These are phyloP conservation scores for Semicossyphus pulcher DNA, from an alignment of 2,113 vertebrate species.

Conservation along the genomic window DNA sequence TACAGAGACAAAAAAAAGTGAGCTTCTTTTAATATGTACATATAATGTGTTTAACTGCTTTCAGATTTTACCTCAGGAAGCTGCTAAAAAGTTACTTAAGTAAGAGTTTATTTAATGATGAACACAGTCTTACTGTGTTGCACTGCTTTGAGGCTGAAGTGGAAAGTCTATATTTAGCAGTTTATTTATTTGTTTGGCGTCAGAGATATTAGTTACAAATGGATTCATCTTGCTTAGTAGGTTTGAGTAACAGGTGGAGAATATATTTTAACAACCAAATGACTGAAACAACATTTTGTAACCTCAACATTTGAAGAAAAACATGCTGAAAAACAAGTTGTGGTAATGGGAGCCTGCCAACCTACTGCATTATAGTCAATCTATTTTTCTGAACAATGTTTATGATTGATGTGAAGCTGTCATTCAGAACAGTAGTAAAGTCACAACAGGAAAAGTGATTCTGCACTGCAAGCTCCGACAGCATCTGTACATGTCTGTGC, in stretches of 20 bases:
- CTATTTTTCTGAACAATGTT: slow-evolving; percentile 1
- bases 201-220: slow-evolving; percentile 23
- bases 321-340: too few relatives aligned
- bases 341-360: too few relatives aligned
- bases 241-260: too few relatives aligned
- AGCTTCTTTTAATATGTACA: not conserved
- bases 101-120: too few relatives aligned
- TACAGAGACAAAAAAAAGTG: slow-evolving; percentile 30
- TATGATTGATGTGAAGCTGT: not conserved
- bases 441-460: slow-evolving; percentile 62
- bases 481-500: slow-evolving; percentile 33
- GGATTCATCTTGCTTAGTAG: slow-evolving; percentile 20
- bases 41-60: not conserved
- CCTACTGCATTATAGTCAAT: too few relatives aligned
- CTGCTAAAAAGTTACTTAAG: too few relatives aligned
- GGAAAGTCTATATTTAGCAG: too few relatives aligned
- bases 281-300: slow-evolving; percentile 9
- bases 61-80: too few relatives aligned
- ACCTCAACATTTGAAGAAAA: slow-evolving; percentile 3
- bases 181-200: too few relatives aligned
- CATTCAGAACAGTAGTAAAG: slow-evolving; percentile 12
- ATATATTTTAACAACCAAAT: not conserved
- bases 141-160: too few relatives aligned
- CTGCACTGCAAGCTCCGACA: slow-evolving; percentile 40
- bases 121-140: too few relatives aligned